phyloP scores from a whole-genome alignment of 2,888 invertebrate genomes.

The Conomelus anceps region DNA sequence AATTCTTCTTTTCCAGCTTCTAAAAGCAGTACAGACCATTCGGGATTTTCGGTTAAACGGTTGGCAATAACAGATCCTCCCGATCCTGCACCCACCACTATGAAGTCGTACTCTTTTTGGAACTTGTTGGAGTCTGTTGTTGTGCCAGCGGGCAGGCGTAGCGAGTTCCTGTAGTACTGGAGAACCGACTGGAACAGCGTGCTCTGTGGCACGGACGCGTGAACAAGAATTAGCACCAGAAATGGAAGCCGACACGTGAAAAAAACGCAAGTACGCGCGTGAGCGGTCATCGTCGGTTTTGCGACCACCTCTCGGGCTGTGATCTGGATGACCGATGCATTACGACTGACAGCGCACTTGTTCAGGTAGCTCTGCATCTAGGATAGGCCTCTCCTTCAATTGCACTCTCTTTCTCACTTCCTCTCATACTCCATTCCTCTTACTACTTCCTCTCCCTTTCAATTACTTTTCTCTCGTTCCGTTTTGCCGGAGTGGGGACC shows the following conservation, averaged over 20 bases:
- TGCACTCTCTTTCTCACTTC: background rate
- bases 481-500: too few species aligned
- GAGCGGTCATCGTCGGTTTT: background rate
- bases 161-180: slow-evolving; percentile 26
- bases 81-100: slow-evolving; percentile 51
- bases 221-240: background rate
- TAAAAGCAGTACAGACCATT: slow-evolving; percentile 45
- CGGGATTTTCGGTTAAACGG: slow-evolving; percentile 45
- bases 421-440: too few species aligned
- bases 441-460: too few species aligned
- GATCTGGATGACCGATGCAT: background rate
- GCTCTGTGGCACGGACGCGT: background rate
- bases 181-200: slow-evolving; percentile 27
- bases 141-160: slow-evolving; percentile 30
- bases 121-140: slow-evolving; percentile 31
- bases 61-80: slow-evolving; percentile 50
- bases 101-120: slow-evolving; percentile 40
- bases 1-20: slow-evolving; percentile 48
- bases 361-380: background rate
- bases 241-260: background rate
- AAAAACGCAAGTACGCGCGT: background rate
- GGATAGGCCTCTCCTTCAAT: too few species aligned
- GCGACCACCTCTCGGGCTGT: background rate
- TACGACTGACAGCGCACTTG: background rate
- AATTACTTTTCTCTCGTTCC: too few species aligned